Base-by-base conservation (phyloP, 2,888 invertebrate genomes). In the Cephus pulcher region DNA sequence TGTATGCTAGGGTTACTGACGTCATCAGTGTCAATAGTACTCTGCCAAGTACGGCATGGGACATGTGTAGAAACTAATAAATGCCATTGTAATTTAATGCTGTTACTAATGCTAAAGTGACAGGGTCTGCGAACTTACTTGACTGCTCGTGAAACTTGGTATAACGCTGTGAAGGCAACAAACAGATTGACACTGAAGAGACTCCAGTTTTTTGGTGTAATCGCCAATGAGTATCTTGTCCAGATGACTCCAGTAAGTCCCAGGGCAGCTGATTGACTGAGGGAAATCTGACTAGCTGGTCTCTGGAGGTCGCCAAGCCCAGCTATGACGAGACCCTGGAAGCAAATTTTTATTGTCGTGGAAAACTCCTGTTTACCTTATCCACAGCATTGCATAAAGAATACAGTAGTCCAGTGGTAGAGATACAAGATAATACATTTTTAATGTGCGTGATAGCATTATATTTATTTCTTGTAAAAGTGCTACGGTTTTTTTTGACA, bases 131-230 rank as follows among this genome's bases (percentile, higher is more conserved):
- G 23, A 56, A 84, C 88, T 89, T 89, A 93, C 93, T 87, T 93
- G 34, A 93, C 81, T n/a, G 95, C 97, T 88, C 98, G 94, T 69
- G 93, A 91, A 32, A 98, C 92, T 92, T 99, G 99, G 87, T 96
- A 96, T 0, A 96, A 81, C 84, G 97, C 98, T 4, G 98, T 98
- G 3, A 94, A 86, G 3, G 96, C 98, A n/a, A 99, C 98, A 92
- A 99, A 99, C 11, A 98, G 93, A 92, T 99, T 99, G 11, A 99
- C 99, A 85, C 97, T 96, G 90, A 99, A 98, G 11, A 99, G 93
- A 87, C 96, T 96, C 92, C 96, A 98, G 92, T 99, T 99, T 93
- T 98, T 98, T 0, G 99, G 99, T 86, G 96, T 97, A 88, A 99
- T 99, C 34, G 98, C 98, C 82, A 99, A 92, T 0, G 99, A 99